Evolutionary conservation across 2,888 invertebrate species (phyloP), one percentile per base, ranked within the genome.

Genomic region (Camptogramma bilineatum): DNA sequence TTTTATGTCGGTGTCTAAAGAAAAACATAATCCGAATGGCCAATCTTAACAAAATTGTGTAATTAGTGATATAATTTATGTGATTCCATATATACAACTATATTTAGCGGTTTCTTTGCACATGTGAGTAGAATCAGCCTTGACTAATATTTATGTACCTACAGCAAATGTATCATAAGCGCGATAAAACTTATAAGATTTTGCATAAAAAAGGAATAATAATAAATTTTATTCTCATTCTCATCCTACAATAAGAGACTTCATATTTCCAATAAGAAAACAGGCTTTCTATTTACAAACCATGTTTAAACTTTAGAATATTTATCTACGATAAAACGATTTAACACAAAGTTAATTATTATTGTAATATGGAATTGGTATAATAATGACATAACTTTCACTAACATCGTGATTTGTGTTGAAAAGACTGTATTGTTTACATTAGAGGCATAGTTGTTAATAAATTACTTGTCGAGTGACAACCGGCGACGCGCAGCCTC

Each of bases 11-110:
- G 92, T 93, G 93, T 88, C 89, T 89, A 92, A 73, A 92, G 91
- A 92, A 93, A 93, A 93, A 93, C 92, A 92, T 93, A 91, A 92
- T 93, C 91, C 93, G 92, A 93, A 93, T 93, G 93, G 92, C 93
- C 92, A 93, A 93, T 93, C 90, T 92, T 92, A 88, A 86, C 88
- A 79, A 91, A 92, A 92, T 93, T 91, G 91, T 92, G 92, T 92
- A 92, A 93, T 93, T 93, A 93, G 93, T 93, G 93, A 83, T 89
- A 85, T 91, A 91, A 91, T 93, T 92, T 92, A 92, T 91, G 92
- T 92, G 92, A 90, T 92, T 91, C 86, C 83, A 86, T 83, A 90
- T 85, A 91, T 83, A 85, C 84, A 82, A 84, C 86, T 89, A 82
- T 88, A 88, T 80, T 85, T 90, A 91, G 87, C 90, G 82, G 88